Evolutionary conservation across 2,888 invertebrate species (phyloP).

Genomic region (Caenorhabditis auriculariae): DNA sequence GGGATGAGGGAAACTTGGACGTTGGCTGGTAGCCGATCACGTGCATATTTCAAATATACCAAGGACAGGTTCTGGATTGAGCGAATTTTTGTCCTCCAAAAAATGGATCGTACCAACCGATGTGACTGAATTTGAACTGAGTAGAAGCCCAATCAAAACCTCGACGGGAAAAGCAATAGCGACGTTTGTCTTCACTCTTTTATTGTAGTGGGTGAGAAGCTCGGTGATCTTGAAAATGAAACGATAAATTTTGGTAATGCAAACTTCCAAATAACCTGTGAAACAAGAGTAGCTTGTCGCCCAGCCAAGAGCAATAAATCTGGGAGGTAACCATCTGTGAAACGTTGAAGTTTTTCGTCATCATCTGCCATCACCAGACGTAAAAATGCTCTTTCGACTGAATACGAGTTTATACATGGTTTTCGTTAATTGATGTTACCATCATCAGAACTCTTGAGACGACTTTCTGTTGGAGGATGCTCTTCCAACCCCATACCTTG

Average conservation of each 20-base stretch:
- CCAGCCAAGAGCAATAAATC: constrained; percentile 25
- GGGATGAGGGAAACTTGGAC: constrained; percentile 26
- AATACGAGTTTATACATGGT: no score
- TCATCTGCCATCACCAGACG: constrained; percentile 26
- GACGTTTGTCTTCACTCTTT: constrained; percentile 85
- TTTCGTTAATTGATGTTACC: no score
- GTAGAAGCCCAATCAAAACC: constrained; percentile 82
- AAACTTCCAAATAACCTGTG: background rate
- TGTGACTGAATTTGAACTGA: background rate
- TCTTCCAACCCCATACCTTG: no score
- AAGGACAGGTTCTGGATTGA: constrained; percentile 36
- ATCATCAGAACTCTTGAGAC: no score
- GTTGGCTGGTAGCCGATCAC: constrained; percentile 6
- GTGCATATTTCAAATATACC: constrained; percentile 34
- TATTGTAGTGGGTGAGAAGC: constrained; percentile 71
- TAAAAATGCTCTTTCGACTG: constrained; percentile 41
- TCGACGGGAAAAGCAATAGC: constrained; percentile 66
- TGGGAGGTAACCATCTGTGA: constrained; percentile 30
- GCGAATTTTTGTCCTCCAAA: background rate
- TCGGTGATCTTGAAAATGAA: constrained; percentile 26
- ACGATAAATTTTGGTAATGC: background rate
- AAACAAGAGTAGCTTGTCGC: constrained; percentile 59
- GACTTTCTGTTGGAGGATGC: no score
- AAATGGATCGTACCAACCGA: constrained; percentile 5
- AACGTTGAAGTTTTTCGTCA: constrained; percentile 31